Conservation (phyloP, 1,140 invertebrate species). For the Euborellia annulipes region DNA sequence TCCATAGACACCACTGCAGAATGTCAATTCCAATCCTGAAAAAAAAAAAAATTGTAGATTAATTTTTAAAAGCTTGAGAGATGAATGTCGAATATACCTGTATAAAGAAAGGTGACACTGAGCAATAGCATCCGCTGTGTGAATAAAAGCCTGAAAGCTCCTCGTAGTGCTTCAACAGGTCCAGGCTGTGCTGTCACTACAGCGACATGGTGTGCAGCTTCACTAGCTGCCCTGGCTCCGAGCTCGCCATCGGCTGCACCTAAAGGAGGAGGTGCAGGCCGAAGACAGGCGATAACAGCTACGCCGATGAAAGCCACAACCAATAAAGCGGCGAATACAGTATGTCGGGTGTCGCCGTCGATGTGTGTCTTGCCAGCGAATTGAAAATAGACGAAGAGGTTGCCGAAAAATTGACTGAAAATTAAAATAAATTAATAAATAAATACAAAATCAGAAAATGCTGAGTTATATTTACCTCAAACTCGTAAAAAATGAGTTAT, state of each 20-base stretch:
- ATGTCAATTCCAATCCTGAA: conserved; percentile 76
- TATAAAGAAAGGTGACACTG: conserved; percentile 76
- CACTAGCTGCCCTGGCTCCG: too few species aligned
- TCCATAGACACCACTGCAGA: conserved; percentile 92
- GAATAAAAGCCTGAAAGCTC: conserved; percentile 56
- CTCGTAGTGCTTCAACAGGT: conserved; percentile 48
- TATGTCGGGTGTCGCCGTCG: conserved; percentile 41
- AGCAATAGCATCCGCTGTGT: conserved; percentile 74
- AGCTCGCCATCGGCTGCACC: too few species aligned
- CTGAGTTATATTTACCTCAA: conserved; percentile 1
- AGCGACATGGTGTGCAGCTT: conserved; percentile 31
- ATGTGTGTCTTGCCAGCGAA: conserved; percentile 58
- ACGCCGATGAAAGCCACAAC: conserved; percentile 50
- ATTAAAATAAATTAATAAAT: conserved; percentile 9
- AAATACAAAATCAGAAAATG: conserved; percentile 6
- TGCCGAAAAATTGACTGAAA: conserved; percentile 81
- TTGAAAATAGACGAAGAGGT: conserved; percentile 81
- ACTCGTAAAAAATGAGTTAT: not conserved
- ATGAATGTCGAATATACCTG: conserved; percentile 41
- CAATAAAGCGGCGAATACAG: conserved; percentile 58
- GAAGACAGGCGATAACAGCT: conserved; percentile 44
- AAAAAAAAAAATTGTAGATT: conserved; percentile 15
- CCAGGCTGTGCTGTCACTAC: conserved; percentile 34
- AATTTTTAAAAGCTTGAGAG: conserved; percentile 2
- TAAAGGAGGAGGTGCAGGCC: conserved; percentile 26